Evolutionary conservation across 37 sponge, comb jelly and placozoan genomes (phyloP), one percentile per base, ranked within the genome.

Genomic region (Oopsacas minuta): DNA sequence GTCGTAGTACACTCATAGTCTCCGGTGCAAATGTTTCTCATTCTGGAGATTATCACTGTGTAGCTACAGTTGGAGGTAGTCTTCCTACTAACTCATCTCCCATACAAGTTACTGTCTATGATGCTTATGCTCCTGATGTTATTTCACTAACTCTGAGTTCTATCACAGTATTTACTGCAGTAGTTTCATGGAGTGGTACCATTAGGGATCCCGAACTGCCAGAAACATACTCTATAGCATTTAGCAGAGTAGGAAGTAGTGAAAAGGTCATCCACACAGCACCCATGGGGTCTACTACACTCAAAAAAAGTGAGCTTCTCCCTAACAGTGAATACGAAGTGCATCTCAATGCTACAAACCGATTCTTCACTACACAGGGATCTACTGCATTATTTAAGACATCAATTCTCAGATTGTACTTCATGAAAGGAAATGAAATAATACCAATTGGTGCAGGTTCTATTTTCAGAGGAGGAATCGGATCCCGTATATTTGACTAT

Each of bases 11-110:
- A 61, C 7, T 61, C 22, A 61, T 34, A 3, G 22, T 61, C 20
- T 32, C 75, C 30, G 22, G 3, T 61, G 20, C 75, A 61, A 32
- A 25, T 25, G 3, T 61, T 20, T 61, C 75, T 25, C 17, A 61
- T 25, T 25, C 75, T 61, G 75, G 75, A 3, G 17, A 61, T 3
- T 61, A 61, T 12, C 17, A 25, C 1, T 61, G 75, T 61, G 75
- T 61, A n/a, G 75, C 75, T 12, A 61, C 75, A 20, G 75, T 61
- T 32, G 75, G 75, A 32, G 75, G 32, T 61, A 61, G 75, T 61
- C 20, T 10, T 61, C 75, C 75, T 3, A 12, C 75, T 20, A 61
- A 61, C 30, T 61, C 75, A 25, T 3, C 75, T 61, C 17, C 75
- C 30, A 61, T 61, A 7, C 5, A 10, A 32, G 75, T 61, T 34